phyloP scores from a whole-genome alignment of 2,888 invertebrate genomes.

The Quadriops clusia region DNA sequence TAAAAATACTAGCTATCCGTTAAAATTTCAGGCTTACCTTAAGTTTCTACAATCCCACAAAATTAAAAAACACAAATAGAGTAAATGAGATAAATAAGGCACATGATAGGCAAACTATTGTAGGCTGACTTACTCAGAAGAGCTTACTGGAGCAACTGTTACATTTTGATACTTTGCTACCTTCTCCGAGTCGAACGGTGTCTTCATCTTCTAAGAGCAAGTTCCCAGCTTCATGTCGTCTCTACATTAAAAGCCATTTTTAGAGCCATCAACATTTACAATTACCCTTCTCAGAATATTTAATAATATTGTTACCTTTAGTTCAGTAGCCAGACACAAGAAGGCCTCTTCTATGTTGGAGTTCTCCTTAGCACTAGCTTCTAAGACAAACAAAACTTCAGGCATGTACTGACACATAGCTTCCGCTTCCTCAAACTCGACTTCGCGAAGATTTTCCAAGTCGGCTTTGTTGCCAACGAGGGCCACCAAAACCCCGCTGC shows the following conservation, averaged over 20 bases:
- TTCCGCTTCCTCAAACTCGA: conserved; percentile 76
- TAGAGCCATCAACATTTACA: neutral
- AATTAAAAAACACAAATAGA: conserved; percentile 6
- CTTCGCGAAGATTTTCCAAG: conserved; percentile 66
- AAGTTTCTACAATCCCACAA: conserved; percentile 2
- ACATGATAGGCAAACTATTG: conserved; percentile 12
- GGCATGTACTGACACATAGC: conserved; percentile 76
- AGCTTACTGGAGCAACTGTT: conserved; percentile 44
- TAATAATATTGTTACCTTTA: conserved; percentile 52
- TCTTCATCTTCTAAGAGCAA: conserved; percentile 50
- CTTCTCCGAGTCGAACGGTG: conserved; percentile 55
- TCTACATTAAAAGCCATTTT: conserved; percentile 39
- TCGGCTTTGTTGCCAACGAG: conserved; percentile 91
- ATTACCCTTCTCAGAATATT: neutral
- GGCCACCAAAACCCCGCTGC: conserved; percentile 80
- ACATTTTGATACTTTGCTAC: conserved; percentile 55
- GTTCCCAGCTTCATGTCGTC: conserved; percentile 60
- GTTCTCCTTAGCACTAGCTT: conserved; percentile 85
- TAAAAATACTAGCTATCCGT: conserved; percentile 1
- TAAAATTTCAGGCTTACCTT: neutral
- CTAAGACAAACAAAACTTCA: conserved; percentile 75
- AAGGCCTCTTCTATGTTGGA: conserved; percentile 85
- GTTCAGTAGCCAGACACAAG: conserved; percentile 71
- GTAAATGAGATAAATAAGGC: conserved; percentile 15
- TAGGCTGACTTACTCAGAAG: conserved; percentile 16